Base-by-base conservation (phyloP, 2,888 invertebrate genomes). In the Parochlus steinenii region DNA sequence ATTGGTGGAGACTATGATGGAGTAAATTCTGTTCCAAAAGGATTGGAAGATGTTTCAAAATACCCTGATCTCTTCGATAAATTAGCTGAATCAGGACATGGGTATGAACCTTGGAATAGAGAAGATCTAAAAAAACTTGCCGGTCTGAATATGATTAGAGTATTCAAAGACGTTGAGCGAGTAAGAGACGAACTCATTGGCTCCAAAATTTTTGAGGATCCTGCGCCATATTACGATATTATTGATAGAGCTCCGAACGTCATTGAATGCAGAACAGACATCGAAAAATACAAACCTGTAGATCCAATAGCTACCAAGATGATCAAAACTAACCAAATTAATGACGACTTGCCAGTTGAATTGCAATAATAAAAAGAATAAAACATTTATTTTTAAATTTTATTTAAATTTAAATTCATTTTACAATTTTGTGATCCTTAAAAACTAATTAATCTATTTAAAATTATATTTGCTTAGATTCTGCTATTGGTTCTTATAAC, bases 31-130 rank as follows among this genome's bases (percentile, higher is more conserved):
- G 73, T 75, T 31, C 78, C 79, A 3, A 67, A 71, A 54, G 79
- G 78, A n/a, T 56, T 80, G 37, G 73, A 77, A 54, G 75, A 77
- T 48, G 75, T 75, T 4, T 73, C 75, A 4, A 69, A 71, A 2
- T 78, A 75, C 48, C 76, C 77, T 1, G 61, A 69, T 7, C 59
- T 78, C 20, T 75, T 78, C 50, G 75, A 74, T 5, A 72, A 74
- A 49, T 55, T 78, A 27, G 38, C 39, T 8, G 41, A 35, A 18
- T 26, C 42, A 4, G 43, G 38, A 3, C 38, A 39, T 11, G 38
- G 32, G 2, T 40, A 35, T 26, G 47, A 49, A 29, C 48, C 54
- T 15, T 66, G 66, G 66, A 56, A 52, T 1, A 47, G 46, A 5
- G 51, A 48, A 16, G 64, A 64, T 42, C 48, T 66, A 14, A 54